phyloP scores from a whole-genome alignment of 2,888 invertebrate species.

The Anthoptus insignis region DNA sequence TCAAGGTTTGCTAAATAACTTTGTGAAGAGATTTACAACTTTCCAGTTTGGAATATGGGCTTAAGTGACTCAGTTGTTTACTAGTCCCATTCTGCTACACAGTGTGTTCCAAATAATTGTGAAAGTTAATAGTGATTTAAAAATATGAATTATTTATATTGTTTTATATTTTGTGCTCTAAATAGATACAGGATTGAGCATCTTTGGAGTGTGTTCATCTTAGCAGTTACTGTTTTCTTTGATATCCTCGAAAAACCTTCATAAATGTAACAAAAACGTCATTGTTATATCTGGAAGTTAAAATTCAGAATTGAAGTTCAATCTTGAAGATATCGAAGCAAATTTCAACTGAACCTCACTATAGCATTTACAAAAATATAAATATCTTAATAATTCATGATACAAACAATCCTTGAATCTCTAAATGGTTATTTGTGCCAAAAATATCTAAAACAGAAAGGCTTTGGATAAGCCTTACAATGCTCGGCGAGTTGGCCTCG shows the following conservation, averaged over 20 bases:
- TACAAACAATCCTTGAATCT: slow-evolving; percentile 5
- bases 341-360: not conserved
- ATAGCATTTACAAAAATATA: not conserved
- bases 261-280: too few species aligned
- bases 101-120: too few species aligned
- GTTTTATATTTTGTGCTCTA: too few species aligned
- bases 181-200: too few species aligned
- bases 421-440: slow-evolving; percentile 10
- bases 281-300: too few species aligned
- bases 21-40: not conserved
- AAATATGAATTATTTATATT: too few species aligned
- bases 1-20: not conserved
- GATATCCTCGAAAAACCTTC: too few species aligned
- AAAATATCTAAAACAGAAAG: slow-evolving; percentile 6
- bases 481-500: slow-evolving; percentile 19
- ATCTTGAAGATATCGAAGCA: not conserved
- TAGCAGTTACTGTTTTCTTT: too few species aligned
- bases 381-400: not conserved
- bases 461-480: slow-evolving; percentile 1
- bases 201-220: too few species aligned
- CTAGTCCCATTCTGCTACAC: not conserved
- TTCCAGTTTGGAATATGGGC: not conserved
- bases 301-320: slow-evolving; percentile 1
- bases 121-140: not conserved
- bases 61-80: not conserved